Percentiles rank a stretch among this genome's conserved stretches.
phyloP scores from a whole-genome alignment of 2,888 invertebrate species.

The Alloscopus bannaensis region DNA sequence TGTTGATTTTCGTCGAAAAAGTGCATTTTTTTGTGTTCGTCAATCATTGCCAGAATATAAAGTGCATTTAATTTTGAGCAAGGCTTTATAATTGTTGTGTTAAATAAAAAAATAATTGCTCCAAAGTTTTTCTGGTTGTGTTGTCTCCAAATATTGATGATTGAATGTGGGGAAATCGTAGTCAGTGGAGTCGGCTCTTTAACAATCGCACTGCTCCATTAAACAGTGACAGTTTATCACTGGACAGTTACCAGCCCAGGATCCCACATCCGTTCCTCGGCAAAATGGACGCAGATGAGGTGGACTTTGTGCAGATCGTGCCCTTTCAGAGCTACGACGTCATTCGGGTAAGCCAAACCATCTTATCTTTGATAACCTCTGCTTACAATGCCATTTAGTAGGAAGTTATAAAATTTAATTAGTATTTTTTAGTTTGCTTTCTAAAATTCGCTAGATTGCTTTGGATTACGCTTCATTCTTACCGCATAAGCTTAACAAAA shows the following conservation, averaged over 20 bases:
- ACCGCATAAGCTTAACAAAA: neutral
- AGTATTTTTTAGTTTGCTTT: neutral
- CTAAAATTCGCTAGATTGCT: no score
- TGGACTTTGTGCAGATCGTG: slow-evolving; percentile 70
- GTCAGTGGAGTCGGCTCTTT: slow-evolving; percentile 71
- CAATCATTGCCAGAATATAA: neutral
- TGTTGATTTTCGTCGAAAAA: neutral
- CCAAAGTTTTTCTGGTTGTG: slow-evolving; percentile 1
- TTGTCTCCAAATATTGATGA: slow-evolving; percentile 32
- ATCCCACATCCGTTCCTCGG: slow-evolving; percentile 47
- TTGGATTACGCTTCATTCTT: neutral
- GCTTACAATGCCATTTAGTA: neutral
- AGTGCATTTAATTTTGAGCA: slow-evolving; percentile 11
- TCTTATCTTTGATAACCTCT: slow-evolving; percentile 6
- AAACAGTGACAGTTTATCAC: slow-evolving; percentile 56
- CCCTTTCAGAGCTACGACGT: slow-evolving; percentile 70
- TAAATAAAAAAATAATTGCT: no score
- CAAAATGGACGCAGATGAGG: slow-evolving; percentile 70
- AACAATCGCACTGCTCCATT: slow-evolving; percentile 72
- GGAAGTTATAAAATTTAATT: slow-evolving; percentile 7
- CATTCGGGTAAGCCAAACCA: slow-evolving; percentile 63
- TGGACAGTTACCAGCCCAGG: slow-evolving; percentile 37
- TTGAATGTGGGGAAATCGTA: slow-evolving; percentile 70
- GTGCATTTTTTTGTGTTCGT: neutral
- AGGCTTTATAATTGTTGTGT: neutral